A percentile compares a stretch with the other conserved stretches of the same genome.
phyloP scores from a whole-genome alignment of 1,140 invertebrate species.

The Achatina immaculata region DNA sequence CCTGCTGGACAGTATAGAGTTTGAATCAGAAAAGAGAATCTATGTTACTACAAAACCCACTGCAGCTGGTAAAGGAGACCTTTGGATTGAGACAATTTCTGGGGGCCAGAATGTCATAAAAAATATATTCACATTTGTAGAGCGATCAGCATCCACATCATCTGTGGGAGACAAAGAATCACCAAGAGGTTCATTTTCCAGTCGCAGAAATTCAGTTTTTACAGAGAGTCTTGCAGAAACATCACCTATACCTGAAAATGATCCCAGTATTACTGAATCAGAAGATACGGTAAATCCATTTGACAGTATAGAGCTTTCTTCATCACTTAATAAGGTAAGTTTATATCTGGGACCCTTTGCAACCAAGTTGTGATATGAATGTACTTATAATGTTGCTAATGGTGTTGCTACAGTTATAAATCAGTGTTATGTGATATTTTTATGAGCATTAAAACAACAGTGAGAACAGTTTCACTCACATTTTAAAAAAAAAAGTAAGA shows the following conservation, averaged over 20 bases:
- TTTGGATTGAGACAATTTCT: slow-evolving; percentile 64
- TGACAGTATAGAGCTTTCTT: slow-evolving; percentile 11
- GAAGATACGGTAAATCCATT: not conserved
- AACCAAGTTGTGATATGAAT: no score
- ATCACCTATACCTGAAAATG: slow-evolving; percentile 17
- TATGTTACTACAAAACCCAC: slow-evolving; percentile 61
- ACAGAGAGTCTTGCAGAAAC: slow-evolving; percentile 10
- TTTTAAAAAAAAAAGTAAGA: no score
- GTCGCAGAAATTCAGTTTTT: slow-evolving; percentile 16
- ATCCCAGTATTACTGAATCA: not conserved
- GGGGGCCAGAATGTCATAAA: slow-evolving; percentile 63
- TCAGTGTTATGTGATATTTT: no score
- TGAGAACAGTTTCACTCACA: no score
- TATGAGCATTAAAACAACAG: no score
- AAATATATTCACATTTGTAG: slow-evolving; percentile 57
- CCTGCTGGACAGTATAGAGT: slow-evolving; percentile 62
- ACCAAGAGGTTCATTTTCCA: slow-evolving; percentile 6
- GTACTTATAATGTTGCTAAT: no score
- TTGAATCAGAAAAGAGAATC: slow-evolving; percentile 61
- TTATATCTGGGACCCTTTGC: not conserved
- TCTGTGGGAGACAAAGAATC: slow-evolving; percentile 12
- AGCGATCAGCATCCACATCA: slow-evolving; percentile 30
- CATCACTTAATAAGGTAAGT: slow-evolving; percentile 27
- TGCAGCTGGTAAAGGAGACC: slow-evolving; percentile 58
- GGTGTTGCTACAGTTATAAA: no score